Percentiles rank a stretch among this genome's conserved stretches.
Conservation (phyloP, 2,113 vertebrate species). For the Gavia stellata region DNA sequence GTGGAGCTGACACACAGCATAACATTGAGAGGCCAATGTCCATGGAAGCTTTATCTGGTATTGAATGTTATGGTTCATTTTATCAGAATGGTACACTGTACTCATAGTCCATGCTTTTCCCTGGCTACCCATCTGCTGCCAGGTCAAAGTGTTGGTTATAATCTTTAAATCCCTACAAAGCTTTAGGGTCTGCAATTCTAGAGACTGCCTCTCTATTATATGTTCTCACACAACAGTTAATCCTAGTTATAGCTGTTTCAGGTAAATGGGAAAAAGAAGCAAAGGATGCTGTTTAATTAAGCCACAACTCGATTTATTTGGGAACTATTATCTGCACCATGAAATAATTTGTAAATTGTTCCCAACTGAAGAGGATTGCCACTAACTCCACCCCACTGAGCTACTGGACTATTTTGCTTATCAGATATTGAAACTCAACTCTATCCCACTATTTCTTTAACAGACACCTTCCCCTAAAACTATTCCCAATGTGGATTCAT, state of each 20-base stretch:
- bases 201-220: not conserved
- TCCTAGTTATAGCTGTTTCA: constrained; percentile 10
- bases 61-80: constrained; percentile 54
- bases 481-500: not conserved
- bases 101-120: not conserved
- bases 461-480: not conserved
- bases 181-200: constrained; percentile 13
- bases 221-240: not conserved
- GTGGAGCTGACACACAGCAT: not conserved
- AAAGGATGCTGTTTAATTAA: constrained; percentile 22
- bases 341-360: not conserved
- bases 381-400: not conserved
- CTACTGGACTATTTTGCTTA: not conserved
- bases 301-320: not conserved
- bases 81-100: constrained; percentile 5
- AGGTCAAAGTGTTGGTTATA: constrained; percentile 51
- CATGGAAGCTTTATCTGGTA: constrained; percentile 35
- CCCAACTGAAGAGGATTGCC: not conserved
- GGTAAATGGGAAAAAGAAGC: not conserved
- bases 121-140: not conserved
- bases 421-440: not conserved
- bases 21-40: constrained; percentile 23
- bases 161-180: constrained; percentile 54
- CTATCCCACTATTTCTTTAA: not conserved
- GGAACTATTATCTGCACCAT: not conserved